A percentile compares a stretch with the other conserved stretches of the same genome.
These are phyloP conservation scores for Formica exsecta DNA, from an alignment of 1,140 invertebrate genomes.

Conservation along the genomic window DNA sequence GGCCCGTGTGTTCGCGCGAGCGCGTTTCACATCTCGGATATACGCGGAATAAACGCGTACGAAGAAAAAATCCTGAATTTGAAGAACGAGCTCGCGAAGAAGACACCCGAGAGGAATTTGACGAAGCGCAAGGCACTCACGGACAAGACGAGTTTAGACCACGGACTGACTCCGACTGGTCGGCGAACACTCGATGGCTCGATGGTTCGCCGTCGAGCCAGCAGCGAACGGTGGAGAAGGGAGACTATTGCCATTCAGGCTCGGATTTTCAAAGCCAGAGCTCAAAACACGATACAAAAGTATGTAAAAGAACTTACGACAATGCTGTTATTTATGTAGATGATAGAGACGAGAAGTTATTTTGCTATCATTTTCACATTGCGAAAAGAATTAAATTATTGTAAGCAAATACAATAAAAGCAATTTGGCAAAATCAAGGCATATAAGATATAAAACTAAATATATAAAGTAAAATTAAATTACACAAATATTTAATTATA, in stretches of 20 bases:
- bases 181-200: conserved; percentile 44
- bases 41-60: background rate
- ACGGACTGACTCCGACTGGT: conserved; percentile 51
- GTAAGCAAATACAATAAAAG: background rate
- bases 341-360: background rate
- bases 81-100: background rate
- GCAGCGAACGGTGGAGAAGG: conserved; percentile 28
- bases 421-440: background rate
- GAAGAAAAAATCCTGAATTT: background rate
- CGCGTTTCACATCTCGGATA: conserved; percentile 1
- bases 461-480: background rate
- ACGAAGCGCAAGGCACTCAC: background rate
- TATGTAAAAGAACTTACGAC: background rate
- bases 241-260: conserved; percentile 50
- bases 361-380: background rate
- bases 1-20: background rate
- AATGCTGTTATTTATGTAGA: background rate
- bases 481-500: background rate
- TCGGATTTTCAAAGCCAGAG: conserved; percentile 43
- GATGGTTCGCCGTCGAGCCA: background rate
- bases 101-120: background rate
- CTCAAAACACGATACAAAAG: background rate
- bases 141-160: conserved; percentile 5
- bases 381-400: background rate
- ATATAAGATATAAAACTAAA: too few species aligned